Conservation (phyloP, 2,888 invertebrate species). For the Siphlonurus alternatus region DNA sequence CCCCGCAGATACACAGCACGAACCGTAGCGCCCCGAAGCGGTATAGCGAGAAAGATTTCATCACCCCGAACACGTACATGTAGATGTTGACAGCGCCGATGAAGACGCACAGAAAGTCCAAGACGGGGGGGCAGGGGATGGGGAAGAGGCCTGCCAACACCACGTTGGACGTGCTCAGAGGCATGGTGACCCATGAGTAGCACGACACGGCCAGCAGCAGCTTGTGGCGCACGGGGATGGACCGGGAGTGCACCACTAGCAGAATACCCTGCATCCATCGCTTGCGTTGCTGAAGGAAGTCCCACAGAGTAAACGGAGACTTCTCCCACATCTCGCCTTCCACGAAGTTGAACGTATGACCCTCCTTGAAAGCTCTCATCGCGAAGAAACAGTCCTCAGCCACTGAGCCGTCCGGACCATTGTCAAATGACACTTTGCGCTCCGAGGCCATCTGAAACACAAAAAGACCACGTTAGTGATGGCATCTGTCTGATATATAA, state of each 20-base stretch:
- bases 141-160: slow-evolving; percentile 71
- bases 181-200: slow-evolving; percentile 93
- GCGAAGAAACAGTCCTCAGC: slow-evolving; percentile 96
- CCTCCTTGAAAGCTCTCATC: slow-evolving; percentile 82
- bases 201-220: slow-evolving; percentile 70
- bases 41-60: slow-evolving; percentile 84
- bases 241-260: slow-evolving; percentile 71
- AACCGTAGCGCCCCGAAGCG: slow-evolving; percentile 69
- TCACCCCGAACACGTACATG: slow-evolving; percentile 96
- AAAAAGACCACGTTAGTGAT: slow-evolving; percentile 6
- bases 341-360: slow-evolving; percentile 85
- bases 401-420: slow-evolving; percentile 92
- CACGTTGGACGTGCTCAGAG: slow-evolving; percentile 79
- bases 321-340: slow-evolving; percentile 99
- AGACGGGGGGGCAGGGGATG: slow-evolving; percentile 63
- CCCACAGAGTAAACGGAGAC: slow-evolving; percentile 86
- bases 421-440: slow-evolving; percentile 82
- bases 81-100: slow-evolving; percentile 89
- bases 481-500: too few species aligned
- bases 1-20: slow-evolving; percentile 63
- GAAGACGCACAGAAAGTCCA: slow-evolving; percentile 79
- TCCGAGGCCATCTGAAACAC: slow-evolving; percentile 68
- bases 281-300: slow-evolving; percentile 90
- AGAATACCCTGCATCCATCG: slow-evolving; percentile 90
- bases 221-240: slow-evolving; percentile 63